Evolutionary conservation across 2,113 vertebrate genomes (phyloP).

Genomic region (Rattus norvegicus): GRCr8 NC_086025.1:130536001-130536500

Average conservation of each 20-base stretch:
- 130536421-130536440: too few species aligned
- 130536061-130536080: neutral
- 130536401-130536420: neutral
- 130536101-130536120: neutral
- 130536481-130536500: neutral
- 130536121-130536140: neutral
- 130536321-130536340: neutral
- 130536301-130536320: neutral
- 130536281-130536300: neutral
- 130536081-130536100: neutral
- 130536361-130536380: neutral
- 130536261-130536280: neutral
- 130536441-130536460: neutral
- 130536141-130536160: neutral
- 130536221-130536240: neutral
- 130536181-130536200: neutral
- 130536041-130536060: neutral
- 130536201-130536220: neutral
- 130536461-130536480: neutral
- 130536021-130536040: neutral
- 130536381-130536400: neutral
- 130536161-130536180: neutral
- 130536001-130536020: neutral
- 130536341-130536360: neutral
- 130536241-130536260: neutral